Base-by-base conservation (phyloP, 1,140 invertebrate species). In the Nasonia giraulti region DNA sequence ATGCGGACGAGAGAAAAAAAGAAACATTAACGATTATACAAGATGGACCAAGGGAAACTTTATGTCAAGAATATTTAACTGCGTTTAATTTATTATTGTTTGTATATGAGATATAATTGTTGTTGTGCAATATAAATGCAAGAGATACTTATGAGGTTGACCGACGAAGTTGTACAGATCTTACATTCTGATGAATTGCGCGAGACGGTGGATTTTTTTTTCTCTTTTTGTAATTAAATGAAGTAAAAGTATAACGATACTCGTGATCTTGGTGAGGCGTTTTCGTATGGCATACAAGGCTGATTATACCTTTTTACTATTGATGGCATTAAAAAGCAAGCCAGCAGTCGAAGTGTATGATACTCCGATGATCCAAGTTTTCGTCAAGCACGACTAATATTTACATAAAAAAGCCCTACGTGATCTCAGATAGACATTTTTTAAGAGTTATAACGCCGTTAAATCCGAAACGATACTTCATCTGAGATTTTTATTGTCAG, bases 71-170 rank as follows among this genome's bases (percentile, higher is more conserved):
- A n/a, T n/a, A n/a, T n/a, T n/a, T n/a, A n/a, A n/a, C n/a, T n/a
- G n/a, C n/a, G n/a, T 50, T 85, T 87, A 86, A 86, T 87, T 86
- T 82, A 86, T 85, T 82, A 80, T 83, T 83, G 50, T 86, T 87
- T 86, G 83, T 87, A 85, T 50, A 87, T 85, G 78, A 85, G 20
- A 83, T 83, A 37, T 83, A 40, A 83, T 83, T 76, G 23, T 62
- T n/a, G 55, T 80, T 86, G 79, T 86, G 76, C 74, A 83, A 85
- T 87, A 76, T 33, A 68, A 69, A 78, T 77, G 78, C 23, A 81
- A 82, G 20, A 84, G 40, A 81, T 71, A 82, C 73, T 80, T 79
- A 80, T 17, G 23, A 80, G 73, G 10, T 79, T 6, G 27, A 80
- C 62, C 20, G 27, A 75, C 74, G 82, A 71, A 4, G 78, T 62